Conservation (phyloP, 2,797 vertebrate species). For the Diplodus sargus region DNA sequence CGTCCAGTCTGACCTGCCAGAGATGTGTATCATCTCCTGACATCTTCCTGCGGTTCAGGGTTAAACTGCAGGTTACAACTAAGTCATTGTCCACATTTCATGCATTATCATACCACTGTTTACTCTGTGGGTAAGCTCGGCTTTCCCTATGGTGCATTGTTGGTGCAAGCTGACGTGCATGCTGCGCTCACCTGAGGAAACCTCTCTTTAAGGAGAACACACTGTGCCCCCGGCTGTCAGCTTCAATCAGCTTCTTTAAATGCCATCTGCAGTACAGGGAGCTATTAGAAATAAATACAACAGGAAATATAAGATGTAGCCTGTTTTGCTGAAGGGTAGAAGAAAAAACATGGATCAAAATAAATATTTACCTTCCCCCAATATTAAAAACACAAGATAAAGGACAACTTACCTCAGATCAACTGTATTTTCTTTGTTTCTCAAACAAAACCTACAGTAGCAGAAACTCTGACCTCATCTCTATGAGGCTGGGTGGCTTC, state of each 20-base stretch:
- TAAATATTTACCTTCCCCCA: background rate
- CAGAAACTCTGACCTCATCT: slow-evolving; percentile 4
- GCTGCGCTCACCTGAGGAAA: slow-evolving; percentile 51
- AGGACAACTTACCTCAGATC: background rate
- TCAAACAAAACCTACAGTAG: slow-evolving; percentile 9
- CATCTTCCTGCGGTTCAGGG: slow-evolving; percentile 8
- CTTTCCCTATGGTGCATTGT: slow-evolving; percentile 68
- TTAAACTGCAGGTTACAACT: background rate
- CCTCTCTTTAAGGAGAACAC: slow-evolving; percentile 11
- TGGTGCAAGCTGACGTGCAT: slow-evolving; percentile 53
- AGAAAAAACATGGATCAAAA: background rate
- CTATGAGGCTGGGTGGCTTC: background rate
- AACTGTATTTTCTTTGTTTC: background rate
- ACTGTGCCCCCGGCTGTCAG: background rate
- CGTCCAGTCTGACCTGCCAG: background rate
- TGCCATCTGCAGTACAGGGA: slow-evolving; percentile 20
- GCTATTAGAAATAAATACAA: background rate
- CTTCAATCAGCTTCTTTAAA: slow-evolving; percentile 30
- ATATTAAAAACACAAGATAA: background rate
- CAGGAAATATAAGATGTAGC: background rate
- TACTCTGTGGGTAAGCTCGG: background rate
- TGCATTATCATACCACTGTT: slow-evolving; percentile 1
- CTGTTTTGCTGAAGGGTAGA: background rate
- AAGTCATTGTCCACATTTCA: background rate
- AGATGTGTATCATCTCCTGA: background rate